A percentile compares a stretch with the other conserved stretches of the same genome.
Conservation (phyloP, 2,113 vertebrate genomes). For the Stercorarius parasiticus region DNA sequence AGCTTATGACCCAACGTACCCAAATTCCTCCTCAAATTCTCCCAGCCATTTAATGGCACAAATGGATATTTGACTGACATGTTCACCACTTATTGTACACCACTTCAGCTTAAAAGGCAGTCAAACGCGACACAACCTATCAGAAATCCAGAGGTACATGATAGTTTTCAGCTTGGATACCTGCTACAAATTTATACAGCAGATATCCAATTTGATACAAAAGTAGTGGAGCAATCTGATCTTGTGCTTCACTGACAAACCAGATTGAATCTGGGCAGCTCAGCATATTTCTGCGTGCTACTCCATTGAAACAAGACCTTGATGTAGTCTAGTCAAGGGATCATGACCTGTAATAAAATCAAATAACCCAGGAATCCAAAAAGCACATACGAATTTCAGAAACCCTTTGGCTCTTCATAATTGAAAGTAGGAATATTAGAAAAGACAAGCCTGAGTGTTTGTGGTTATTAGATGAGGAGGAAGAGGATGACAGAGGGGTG, state of each 20-base stretch:
- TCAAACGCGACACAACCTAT: not conserved
- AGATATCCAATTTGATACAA: constrained; percentile 22
- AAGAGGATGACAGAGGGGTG: not conserved
- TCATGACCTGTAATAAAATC: not conserved
- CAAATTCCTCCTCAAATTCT: constrained; percentile 13
- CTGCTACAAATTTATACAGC: constrained; percentile 19
- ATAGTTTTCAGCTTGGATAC: constrained; percentile 46
- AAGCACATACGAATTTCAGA: not conserved
- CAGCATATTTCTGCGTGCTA: constrained; percentile 18
- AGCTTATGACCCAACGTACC: not conserved
- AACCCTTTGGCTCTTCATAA: not conserved
- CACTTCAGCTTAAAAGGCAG: constrained; percentile 20
- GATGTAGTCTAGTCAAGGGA: constrained; percentile 8
- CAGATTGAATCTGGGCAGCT: constrained; percentile 25
- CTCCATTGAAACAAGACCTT: constrained; percentile 17
- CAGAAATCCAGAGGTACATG: constrained; percentile 40
- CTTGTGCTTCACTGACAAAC: constrained; percentile 44
- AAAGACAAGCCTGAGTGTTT: not conserved
- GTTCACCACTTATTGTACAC: not conserved
- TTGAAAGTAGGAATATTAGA: not conserved
- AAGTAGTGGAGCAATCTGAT: constrained; percentile 28
- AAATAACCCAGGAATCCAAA: constrained; percentile 1
- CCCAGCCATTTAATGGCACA: not conserved
- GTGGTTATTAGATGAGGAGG: not conserved
- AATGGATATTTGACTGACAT: constrained; percentile 20